Percentiles rank a stretch among this genome's conserved stretches.
phyloP scores from a whole-genome alignment of 2,113 vertebrate species.

The Ageneiosus marmoratus region DNA sequence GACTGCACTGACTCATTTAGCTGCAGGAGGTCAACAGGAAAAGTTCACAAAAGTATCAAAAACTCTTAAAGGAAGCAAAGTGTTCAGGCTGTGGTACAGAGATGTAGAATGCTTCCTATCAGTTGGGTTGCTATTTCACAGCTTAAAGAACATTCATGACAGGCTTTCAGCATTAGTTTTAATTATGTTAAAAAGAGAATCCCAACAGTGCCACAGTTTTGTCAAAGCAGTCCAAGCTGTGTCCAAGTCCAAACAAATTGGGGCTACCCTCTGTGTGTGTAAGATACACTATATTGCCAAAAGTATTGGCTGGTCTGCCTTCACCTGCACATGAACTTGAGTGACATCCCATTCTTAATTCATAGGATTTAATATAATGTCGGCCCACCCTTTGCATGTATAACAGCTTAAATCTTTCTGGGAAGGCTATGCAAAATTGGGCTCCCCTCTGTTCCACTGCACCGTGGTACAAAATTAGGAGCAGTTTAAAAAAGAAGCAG shows the following conservation, averaged over 20 bases:
- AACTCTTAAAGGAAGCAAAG: slow-evolving; percentile 2
- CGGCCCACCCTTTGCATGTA: no score
- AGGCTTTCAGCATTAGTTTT: slow-evolving; percentile 12
- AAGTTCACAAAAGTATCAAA: slow-evolving; percentile 29
- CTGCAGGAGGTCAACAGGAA: slow-evolving; percentile 12
- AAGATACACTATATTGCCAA: background rate
- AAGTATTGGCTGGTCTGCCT: no score
- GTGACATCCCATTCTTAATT: no score
- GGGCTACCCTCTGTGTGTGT: background rate
- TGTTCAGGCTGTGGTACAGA: background rate
- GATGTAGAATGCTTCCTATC: background rate
- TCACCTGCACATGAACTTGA: no score
- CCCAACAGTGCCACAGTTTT: no score
- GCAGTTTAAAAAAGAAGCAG: no score
- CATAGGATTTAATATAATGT: no score
- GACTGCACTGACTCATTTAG: slow-evolving; percentile 35
- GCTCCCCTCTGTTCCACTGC: no score
- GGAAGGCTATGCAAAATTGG: no score
- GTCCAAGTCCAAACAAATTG: background rate
- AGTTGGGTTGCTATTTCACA: slow-evolving; percentile 13
- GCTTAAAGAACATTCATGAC: background rate
- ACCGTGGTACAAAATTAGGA: no score
- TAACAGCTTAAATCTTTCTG: no score
- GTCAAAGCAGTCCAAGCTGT: background rate
- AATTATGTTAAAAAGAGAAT: background rate